These are phyloP conservation scores for Luperina nickerlii DNA, from an alignment of 2,888 invertebrate genomes.

Conservation along the genomic window DNA sequence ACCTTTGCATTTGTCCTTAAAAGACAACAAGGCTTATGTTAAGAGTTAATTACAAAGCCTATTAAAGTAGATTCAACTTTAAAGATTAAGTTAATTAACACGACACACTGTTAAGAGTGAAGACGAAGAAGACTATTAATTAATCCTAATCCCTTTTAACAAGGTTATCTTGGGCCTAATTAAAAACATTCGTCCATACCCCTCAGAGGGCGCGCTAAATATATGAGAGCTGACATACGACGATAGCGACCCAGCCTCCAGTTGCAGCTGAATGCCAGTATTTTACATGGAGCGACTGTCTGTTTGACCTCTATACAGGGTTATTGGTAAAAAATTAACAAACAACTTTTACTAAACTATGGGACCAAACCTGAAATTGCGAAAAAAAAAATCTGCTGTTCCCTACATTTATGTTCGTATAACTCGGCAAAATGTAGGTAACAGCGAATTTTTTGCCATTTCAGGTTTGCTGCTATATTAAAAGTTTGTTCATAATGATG, in stretches of 20 bases:
- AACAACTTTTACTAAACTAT: too few species aligned
- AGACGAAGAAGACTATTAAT: slow-evolving; percentile 18
- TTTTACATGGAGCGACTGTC: neutral
- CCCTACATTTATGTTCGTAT: too few species aligned
- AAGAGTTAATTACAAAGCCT: slow-evolving; percentile 30
- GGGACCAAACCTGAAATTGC: too few species aligned
- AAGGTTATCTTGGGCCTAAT: slow-evolving; percentile 11
- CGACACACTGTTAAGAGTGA: slow-evolving; percentile 27
- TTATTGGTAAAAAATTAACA: too few species aligned
- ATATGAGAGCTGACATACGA: neutral
- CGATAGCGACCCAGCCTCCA: too few species aligned
- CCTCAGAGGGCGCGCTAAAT: neutral
- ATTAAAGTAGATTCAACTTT: slow-evolving; percentile 48
- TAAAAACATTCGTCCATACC: slow-evolving; percentile 1
- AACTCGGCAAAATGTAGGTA: too few species aligned
- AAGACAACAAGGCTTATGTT: slow-evolving; percentile 1
- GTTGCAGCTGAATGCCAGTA: neutral
- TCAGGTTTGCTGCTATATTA: too few species aligned
- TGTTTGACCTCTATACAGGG: neutral
- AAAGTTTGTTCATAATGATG: too few species aligned
- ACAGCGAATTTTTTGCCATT: too few species aligned
- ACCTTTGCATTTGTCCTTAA: slow-evolving; percentile 7
- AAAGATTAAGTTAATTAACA: slow-evolving; percentile 41
- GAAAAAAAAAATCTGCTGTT: too few species aligned
- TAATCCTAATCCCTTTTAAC: slow-evolving; percentile 33